Evolutionary conservation across 2,797 vertebrate species (phyloP).

Genomic region (Catamblyrhynchus diadema): DNA sequence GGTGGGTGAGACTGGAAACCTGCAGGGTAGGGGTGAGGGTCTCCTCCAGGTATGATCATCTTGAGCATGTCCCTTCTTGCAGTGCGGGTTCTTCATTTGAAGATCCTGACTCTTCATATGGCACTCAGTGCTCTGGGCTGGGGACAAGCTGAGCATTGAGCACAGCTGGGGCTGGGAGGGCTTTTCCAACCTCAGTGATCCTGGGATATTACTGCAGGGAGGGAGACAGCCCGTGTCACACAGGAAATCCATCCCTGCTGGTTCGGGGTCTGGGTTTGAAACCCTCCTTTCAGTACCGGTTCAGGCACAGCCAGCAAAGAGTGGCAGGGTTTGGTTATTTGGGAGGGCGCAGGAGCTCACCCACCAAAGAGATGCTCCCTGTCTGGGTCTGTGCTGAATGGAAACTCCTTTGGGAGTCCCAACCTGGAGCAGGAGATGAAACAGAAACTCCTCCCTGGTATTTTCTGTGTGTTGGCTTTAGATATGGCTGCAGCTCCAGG

Average conservation of each 20-base stretch:
- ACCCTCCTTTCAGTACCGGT: background rate
- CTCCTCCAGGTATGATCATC: background rate
- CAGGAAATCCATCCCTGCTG: background rate
- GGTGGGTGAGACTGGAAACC: background rate
- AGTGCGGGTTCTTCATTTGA: background rate
- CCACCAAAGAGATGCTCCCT: accelerated
- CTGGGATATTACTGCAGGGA: background rate
- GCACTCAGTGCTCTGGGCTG: background rate
- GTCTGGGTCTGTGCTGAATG: background rate
- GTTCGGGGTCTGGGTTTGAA: background rate
- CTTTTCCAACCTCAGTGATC: background rate
- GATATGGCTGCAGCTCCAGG: background rate
- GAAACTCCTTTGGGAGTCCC: background rate
- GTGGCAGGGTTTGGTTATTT: background rate
- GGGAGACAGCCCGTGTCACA: accelerated
- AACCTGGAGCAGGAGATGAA: background rate
- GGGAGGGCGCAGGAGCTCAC: background rate
- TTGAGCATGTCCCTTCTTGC: background rate
- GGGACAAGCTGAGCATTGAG: too few relatives aligned
- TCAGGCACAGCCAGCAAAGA: background rate
- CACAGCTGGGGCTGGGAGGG: background rate
- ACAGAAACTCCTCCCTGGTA: background rate
- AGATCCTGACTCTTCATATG: background rate
- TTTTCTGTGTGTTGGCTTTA: background rate
- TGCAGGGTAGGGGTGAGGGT: background rate